Percentiles rank a stretch among this genome's conserved stretches.
Evolutionary conservation across 2,113 vertebrate genomes (phyloP).

Genomic region (Petrocephalus zakoni): DNA sequence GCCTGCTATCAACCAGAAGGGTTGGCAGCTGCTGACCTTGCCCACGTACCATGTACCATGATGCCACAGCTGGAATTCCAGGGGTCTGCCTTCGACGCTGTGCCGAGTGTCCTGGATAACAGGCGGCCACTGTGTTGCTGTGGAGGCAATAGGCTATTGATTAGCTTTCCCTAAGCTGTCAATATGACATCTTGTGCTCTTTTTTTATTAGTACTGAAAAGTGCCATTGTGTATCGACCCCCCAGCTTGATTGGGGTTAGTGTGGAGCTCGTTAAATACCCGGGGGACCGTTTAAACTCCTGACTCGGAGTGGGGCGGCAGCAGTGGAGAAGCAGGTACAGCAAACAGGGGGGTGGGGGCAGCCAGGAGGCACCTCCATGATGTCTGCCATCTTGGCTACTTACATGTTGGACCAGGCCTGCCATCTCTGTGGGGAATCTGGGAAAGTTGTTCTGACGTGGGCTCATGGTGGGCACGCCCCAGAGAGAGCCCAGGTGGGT

Average conservation of each 20-base stretch:
- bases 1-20: not conserved
- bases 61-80: not conserved
- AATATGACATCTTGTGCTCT: constrained; percentile 11
- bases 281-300: not conserved
- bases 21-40: not conserved
- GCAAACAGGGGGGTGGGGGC: not conserved
- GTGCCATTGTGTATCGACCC: constrained; percentile 12
- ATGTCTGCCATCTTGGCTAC: not conserved
- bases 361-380: no score
- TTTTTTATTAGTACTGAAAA: not conserved
- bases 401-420: not conserved
- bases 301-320: not conserved
- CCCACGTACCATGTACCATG: no score
- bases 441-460: not conserved
- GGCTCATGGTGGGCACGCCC: not conserved
- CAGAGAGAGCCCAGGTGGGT: not conserved
- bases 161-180: constrained; percentile 15
- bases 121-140: not conserved
- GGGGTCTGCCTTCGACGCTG: not conserved
- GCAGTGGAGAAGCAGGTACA: not conserved
- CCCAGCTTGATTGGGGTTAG: not conserved
- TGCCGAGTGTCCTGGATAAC: not conserved
- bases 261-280: not conserved
- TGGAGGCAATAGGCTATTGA: not conserved
- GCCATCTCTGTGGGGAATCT: not conserved